phyloP scores from a whole-genome alignment of 2,888 invertebrate genomes.

The Glyphotaelius pellucidus region DNA sequence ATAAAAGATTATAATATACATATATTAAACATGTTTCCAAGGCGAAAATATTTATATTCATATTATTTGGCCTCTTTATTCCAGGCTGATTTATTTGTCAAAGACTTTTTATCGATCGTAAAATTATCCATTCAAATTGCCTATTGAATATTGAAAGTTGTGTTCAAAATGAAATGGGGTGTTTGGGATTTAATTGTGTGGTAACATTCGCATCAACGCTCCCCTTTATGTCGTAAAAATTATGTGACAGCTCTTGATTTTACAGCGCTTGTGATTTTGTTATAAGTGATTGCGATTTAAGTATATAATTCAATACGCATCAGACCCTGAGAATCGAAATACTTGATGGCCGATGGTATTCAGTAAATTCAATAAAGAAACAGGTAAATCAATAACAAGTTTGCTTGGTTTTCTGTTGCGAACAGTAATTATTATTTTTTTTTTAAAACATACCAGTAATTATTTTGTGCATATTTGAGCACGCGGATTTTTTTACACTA shows the following conservation, averaged over 20 bases:
- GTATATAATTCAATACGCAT: slow-evolving; percentile 26
- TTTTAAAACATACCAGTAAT: no score
- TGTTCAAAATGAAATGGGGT: slow-evolving; percentile 45
- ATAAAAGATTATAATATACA: no score
- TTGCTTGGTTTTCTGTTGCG: not conserved
- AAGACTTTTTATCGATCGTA: not conserved
- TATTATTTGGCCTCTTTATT: not conserved
- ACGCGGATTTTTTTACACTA: no score
- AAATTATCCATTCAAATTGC: not conserved
- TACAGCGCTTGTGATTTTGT: slow-evolving; percentile 52
- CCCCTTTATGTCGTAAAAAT: slow-evolving; percentile 48
- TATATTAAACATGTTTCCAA: not conserved
- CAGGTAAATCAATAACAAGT: not conserved
- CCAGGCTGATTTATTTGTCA: not conserved
- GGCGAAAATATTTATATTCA: not conserved
- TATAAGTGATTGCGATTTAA: slow-evolving; percentile 51
- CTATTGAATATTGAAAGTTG: slow-evolving; percentile 44
- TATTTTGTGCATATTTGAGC: no score
- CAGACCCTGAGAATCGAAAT: not conserved
- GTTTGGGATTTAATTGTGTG: slow-evolving; percentile 53
- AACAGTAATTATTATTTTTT: no score
- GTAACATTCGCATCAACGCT: slow-evolving; percentile 40
- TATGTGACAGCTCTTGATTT: slow-evolving; percentile 59
- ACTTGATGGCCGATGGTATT: not conserved
- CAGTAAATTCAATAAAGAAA: not conserved